phyloP scores from a whole-genome alignment of 2,888 invertebrate species.

The Busseola fusca region DNA sequence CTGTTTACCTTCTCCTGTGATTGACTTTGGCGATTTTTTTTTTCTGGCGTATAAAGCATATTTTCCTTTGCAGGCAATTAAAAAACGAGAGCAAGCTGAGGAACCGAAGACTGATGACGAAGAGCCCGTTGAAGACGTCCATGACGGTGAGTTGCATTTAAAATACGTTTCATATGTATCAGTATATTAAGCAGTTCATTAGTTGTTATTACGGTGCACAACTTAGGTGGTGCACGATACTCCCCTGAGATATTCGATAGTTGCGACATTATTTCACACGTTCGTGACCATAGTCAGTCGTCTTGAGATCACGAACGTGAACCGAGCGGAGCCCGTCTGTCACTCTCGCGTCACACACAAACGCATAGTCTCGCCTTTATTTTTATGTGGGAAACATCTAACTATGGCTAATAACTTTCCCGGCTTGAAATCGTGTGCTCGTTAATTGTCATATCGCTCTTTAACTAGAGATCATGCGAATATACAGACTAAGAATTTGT shows the following conservation, averaged over 20 bases:
- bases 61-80: constrained; percentile 83
- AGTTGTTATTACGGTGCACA: constrained; percentile 42
- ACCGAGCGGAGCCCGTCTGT: constrained; percentile 71
- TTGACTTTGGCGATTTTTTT: constrained; percentile 36
- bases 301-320: constrained; percentile 76
- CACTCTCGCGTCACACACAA: constrained; percentile 76
- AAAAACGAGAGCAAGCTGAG: constrained; percentile 83
- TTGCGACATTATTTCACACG: constrained; percentile 82
- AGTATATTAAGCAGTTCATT: constrained; percentile 29
- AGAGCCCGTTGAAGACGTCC: constrained; percentile 78
- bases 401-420: constrained; percentile 72
- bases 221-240: constrained; percentile 68
- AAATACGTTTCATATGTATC: constrained; percentile 6
- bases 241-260: constrained; percentile 71
- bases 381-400: constrained; percentile 75
- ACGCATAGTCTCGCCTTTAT: constrained; percentile 70
- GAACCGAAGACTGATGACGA: constrained; percentile 85
- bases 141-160: constrained; percentile 79
- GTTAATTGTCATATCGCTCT: constrained; percentile 39
- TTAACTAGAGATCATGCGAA: constrained; percentile 40
- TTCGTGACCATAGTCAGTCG: constrained; percentile 82
- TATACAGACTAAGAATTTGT: constrained; percentile 3
- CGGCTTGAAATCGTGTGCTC: constrained; percentile 58
- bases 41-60: constrained; percentile 46
- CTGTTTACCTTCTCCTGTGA: constrained; percentile 64